Percentiles rank a stretch among this genome's conserved stretches.
phyloP scores from a whole-genome alignment of 2,797 vertebrate genomes.

The Phrynocephalus forsythii region DNA sequence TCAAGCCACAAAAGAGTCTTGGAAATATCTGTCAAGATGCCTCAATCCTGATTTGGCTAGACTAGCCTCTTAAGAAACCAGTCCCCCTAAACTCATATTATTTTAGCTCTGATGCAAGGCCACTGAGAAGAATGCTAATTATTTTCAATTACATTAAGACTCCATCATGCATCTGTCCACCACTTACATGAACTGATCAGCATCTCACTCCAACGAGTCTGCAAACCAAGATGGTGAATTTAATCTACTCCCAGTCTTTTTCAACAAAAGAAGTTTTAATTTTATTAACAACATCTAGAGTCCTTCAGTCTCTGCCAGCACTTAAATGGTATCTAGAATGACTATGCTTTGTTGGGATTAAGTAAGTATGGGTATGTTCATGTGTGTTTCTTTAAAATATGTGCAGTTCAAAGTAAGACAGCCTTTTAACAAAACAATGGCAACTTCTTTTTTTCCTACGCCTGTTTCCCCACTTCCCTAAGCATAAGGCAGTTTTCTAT shows the following conservation, averaged over 20 bases:
- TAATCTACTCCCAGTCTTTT: rapidly evolving
- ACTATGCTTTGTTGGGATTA: neutral
- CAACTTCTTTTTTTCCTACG: too few relatives aligned
- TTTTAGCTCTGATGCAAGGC: neutral
- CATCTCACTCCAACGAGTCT: neutral
- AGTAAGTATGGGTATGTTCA: too few relatives aligned
- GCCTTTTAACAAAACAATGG: too few relatives aligned
- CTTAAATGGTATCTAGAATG: neutral
- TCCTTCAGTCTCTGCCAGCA: neutral
- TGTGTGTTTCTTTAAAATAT: too few relatives aligned
- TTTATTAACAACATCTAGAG: neutral
- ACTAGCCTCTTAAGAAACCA: neutral
- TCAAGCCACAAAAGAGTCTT: neutral
- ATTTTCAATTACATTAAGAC: slow-evolving; percentile 2
- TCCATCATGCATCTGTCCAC: neutral
- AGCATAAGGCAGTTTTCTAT: too few relatives aligned
- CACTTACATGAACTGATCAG: neutral
- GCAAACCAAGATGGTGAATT: neutral
- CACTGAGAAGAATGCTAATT: neutral
- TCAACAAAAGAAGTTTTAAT: neutral
- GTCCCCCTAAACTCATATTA: neutral
- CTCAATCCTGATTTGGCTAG: neutral
- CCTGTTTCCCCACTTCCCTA: too few relatives aligned
- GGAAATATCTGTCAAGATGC: neutral
- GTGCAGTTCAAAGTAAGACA: too few relatives aligned